Evolutionary conservation across 2,797 vertebrate genomes (phyloP).

Genomic region (Oreochromis grahami): DNA sequence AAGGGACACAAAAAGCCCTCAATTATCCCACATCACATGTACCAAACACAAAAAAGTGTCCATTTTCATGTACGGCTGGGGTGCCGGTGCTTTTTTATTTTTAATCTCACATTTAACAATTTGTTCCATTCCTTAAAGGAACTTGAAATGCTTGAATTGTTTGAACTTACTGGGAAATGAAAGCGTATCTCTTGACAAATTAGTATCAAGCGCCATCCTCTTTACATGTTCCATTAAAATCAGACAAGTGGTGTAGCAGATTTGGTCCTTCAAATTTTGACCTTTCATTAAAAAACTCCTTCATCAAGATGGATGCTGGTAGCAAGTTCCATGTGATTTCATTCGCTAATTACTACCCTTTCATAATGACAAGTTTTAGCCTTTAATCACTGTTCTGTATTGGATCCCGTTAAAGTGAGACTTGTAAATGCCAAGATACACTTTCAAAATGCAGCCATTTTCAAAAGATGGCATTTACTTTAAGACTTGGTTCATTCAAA

Average conservation of each 20-base stretch:
- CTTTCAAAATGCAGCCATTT: conserved; percentile 5
- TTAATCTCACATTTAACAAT: not conserved
- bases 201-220: not conserved
- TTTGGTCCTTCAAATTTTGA: not conserved
- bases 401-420: not conserved
- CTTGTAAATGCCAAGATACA: conserved; percentile 9
- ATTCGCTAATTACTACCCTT: conserved; percentile 4
- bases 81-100: not conserved
- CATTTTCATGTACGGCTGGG: not conserved
- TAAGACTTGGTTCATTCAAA: not conserved
- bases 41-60: not conserved
- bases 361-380: not conserved
- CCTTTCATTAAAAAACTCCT: not conserved
- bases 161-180: not conserved
- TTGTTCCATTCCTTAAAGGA: not conserved
- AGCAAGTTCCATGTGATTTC: not conserved
- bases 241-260: not conserved
- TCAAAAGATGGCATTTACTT: not conserved
- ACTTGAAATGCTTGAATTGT: not conserved
- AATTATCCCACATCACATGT: not conserved
- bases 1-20: not conserved
- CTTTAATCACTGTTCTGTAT: conserved; percentile 10
- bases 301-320: not conserved
- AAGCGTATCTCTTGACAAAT: not conserved
- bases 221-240: not conserved